Evolutionary conservation across 2,888 invertebrate genomes (phyloP).

Genomic region (Thecophora atra): DNA sequence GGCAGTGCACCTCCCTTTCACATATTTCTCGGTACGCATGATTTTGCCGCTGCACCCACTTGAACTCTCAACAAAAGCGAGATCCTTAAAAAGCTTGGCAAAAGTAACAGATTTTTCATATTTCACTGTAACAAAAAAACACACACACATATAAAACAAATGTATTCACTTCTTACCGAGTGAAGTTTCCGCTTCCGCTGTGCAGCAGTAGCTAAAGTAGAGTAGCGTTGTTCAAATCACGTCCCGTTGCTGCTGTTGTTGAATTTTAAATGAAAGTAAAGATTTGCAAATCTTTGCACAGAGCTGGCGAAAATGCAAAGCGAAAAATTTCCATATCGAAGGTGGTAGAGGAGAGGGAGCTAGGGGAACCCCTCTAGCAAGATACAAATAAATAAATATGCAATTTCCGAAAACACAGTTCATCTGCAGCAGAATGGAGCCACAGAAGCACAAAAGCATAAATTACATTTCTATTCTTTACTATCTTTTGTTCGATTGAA

Average conservation of each 20-base stretch:
- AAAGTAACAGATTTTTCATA: slow-evolving; percentile 15
- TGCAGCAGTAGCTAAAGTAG: neutral
- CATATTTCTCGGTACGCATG: neutral
- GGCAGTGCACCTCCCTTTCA: slow-evolving; percentile 2
- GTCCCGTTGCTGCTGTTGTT: neutral
- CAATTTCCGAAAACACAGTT: too few relatives aligned
- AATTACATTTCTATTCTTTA: too few relatives aligned
- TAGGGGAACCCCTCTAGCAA: neutral
- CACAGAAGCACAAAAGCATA: too few relatives aligned
- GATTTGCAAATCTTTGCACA: neutral
- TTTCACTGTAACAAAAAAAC: neutral
- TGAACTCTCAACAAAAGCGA: neutral
- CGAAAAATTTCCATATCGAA: neutral
- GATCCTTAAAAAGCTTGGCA: slow-evolving; percentile 9
- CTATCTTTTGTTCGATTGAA: too few relatives aligned
- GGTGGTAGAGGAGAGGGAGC: too few relatives aligned
- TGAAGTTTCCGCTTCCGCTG: slow-evolving; percentile 1
- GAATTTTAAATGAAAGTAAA: slow-evolving; percentile 12
- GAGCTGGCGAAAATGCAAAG: slow-evolving; percentile 2
- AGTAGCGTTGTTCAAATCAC: slow-evolving; percentile 11
- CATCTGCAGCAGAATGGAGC: too few relatives aligned
- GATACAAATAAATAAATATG: neutral
- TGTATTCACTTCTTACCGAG: neutral
- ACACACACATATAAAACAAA: slow-evolving; percentile 2
- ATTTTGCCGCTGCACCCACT: neutral